Base-by-base conservation (phyloP, 2,888 invertebrate species). In the Dicyrtomina minuta region DNA sequence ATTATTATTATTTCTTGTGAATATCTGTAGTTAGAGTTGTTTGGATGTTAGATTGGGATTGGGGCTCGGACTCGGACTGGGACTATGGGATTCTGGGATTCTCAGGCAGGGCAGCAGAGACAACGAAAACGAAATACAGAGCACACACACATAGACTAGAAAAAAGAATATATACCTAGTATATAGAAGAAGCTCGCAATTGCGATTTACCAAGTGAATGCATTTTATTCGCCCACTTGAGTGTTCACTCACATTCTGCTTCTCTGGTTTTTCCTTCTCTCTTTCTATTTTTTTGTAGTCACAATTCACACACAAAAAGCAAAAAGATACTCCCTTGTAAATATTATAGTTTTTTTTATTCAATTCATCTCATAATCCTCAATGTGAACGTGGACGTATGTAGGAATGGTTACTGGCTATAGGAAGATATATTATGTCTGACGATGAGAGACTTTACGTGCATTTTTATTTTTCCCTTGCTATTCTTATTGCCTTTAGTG, bases 151-250 rank as follows among this genome's bases (percentile, higher is more conserved):
- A n/a, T n/a, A n/a, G n/a, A n/a, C n/a, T 5, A 49, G 49, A 46
- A 20, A 15, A 15, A 15, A 41, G 13, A 41, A 13, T 41, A 13
- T 41, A 13, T 13, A 41, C 8, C 10, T 41, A 41, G 8, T 41
- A 12, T 8, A 12, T 15, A 46, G 49, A 46, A 15, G 49, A 46
- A 20, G 2, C 8, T 20, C 8, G 17, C 17, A 22, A 49, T 1
- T 41, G 10, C 20, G 22, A 39, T 8, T 58, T n/a, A 58, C 58
- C 17, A 17, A 26, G 58, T 58, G 58, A 58, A 58, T 58, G 39
- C 43, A 61, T 46, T 61, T 46, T 44, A 44, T 44, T 44, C 61
- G 61, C 61, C 61, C 61, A 61, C 61, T 61, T 46, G 46, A 61
- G 24, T 46, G 12, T 61, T 60, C 33, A n/a, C n/a, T 43, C 60